phyloP scores from a whole-genome alignment of 2,113 vertebrate genomes.

The Mastomys natalensis region DNA sequence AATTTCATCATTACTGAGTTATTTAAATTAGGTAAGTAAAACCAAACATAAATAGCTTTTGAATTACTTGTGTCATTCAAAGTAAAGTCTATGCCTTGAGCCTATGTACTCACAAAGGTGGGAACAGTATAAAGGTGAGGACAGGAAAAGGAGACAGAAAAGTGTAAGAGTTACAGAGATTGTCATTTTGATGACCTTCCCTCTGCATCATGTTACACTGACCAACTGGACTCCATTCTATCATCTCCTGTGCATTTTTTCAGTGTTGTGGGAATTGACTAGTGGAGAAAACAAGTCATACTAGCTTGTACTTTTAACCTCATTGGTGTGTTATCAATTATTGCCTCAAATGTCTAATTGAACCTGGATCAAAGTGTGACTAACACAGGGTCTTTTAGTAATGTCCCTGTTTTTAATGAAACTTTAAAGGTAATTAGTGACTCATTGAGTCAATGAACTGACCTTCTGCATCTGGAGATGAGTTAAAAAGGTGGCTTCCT shows the following conservation, averaged over 20 bases:
- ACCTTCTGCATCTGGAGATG: slow-evolving; percentile 66
- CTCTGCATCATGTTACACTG: not conserved
- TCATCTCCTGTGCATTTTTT: not conserved
- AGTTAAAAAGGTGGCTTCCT: slow-evolving; percentile 73
- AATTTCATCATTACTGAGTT: slow-evolving; percentile 49
- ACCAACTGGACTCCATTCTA: slow-evolving; percentile 39
- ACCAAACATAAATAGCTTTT: slow-evolving; percentile 50
- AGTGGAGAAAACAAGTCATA: not conserved
- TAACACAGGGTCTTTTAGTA: slow-evolving; percentile 78
- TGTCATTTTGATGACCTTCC: not conserved
- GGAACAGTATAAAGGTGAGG: not conserved
- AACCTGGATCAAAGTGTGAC: slow-evolving; percentile 78
- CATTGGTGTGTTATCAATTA: slow-evolving; percentile 28
- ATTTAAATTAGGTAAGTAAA: slow-evolving; percentile 66
- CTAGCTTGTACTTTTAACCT: slow-evolving; percentile 54
- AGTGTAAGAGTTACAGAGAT: not conserved
- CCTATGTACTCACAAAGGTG: not conserved
- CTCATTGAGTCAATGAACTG: slow-evolving; percentile 78
- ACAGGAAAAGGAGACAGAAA: not conserved
- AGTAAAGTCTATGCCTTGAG: not conserved
- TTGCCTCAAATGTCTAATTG: slow-evolving; percentile 49
- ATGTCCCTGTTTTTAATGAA: slow-evolving; percentile 80
- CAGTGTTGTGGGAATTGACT: slow-evolving; percentile 30
- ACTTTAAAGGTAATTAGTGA: slow-evolving; percentile 81
- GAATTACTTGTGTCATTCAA: not conserved